A percentile compares a stretch with the other conserved stretches of the same genome.
These are phyloP conservation scores for Zenarchopterus dispar DNA, from an alignment of 2,797 vertebrate genomes.

Conservation along the genomic window DNA sequence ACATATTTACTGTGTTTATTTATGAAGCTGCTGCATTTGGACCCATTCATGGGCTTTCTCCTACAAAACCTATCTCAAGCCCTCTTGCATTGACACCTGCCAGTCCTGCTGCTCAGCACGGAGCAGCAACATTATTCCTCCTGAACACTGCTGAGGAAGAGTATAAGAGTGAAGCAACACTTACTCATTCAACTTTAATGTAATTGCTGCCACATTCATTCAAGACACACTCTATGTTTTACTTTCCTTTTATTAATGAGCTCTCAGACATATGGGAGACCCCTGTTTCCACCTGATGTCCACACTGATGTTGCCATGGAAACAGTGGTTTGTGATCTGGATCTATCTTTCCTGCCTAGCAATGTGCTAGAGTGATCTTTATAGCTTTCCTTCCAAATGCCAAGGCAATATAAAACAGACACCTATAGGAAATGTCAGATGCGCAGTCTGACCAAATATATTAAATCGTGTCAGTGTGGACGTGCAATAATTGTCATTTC, in stretches of 20 bases:
- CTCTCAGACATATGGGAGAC: slow-evolving; percentile 49
- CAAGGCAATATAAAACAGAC: slow-evolving; percentile 61
- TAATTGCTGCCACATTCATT: slow-evolving; percentile 31
- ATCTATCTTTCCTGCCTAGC: slow-evolving; percentile 31
- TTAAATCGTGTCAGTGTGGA: slow-evolving; percentile 47
- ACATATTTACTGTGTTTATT: too few species aligned
- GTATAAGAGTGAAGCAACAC: slow-evolving; percentile 3
- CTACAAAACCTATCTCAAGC: slow-evolving; percentile 21
- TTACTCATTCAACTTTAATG: slow-evolving; percentile 38
- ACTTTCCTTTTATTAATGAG: slow-evolving; percentile 52
- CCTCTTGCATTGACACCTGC: slow-evolving; percentile 14
- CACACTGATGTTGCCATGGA: slow-evolving; percentile 73
- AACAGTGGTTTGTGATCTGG: slow-evolving; percentile 64
- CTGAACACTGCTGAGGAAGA: slow-evolving; percentile 11
- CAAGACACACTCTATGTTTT: slow-evolving; percentile 21
- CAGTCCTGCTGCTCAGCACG: slow-evolving; percentile 15
- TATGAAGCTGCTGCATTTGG: slow-evolving; percentile 4
- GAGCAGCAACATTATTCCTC: slow-evolving; percentile 13
- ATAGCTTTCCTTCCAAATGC: slow-evolving; percentile 55
- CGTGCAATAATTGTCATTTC: slow-evolving; percentile 46
- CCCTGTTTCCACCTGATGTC: slow-evolving; percentile 40
- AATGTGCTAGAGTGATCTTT: slow-evolving; percentile 32
- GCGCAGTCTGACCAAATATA: slow-evolving; percentile 25
- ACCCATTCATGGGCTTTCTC: slow-evolving; percentile 10
- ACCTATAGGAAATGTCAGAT: slow-evolving; percentile 68